Conservation (phyloP, 2,797 vertebrate species). For the Pterois miles region DNA sequence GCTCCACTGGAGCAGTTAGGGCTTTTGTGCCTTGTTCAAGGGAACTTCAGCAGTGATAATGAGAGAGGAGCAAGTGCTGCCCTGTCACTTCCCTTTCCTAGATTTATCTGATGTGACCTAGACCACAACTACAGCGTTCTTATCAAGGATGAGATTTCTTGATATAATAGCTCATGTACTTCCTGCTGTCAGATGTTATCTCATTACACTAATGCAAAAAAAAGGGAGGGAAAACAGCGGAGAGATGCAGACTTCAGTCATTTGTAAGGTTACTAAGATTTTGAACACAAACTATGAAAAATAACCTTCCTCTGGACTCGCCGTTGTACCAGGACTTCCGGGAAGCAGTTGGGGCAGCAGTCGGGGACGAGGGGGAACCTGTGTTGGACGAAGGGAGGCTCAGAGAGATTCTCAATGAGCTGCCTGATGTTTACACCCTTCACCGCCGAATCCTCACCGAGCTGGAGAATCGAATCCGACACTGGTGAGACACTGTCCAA, state of each 20-base stretch:
- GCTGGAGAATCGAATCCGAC: slow-evolving; percentile 87
- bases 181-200: slow-evolving; percentile 24
- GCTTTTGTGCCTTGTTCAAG: not conserved
- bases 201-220: not conserved
- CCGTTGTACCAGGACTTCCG: slow-evolving; percentile 85
- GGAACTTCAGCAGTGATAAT: not conserved
- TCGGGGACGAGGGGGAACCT: slow-evolving; percentile 80
- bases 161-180: slow-evolving; percentile 17
- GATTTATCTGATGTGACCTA: not conserved
- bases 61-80: not conserved
- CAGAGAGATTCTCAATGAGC: slow-evolving; percentile 87
- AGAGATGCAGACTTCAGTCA: not conserved
- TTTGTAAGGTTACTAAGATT: not conserved
- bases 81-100: slow-evolving; percentile 1
- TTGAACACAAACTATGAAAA: not conserved
- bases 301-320: not conserved
- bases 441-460: slow-evolving; percentile 89
- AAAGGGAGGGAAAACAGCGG: not conserved
- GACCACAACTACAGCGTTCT: not conserved
- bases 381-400: slow-evolving; percentile 85
- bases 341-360: slow-evolving; percentile 79
- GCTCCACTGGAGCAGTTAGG: not conserved
- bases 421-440: slow-evolving; percentile 89
- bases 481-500: slow-evolving; percentile 83
- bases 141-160: slow-evolving; percentile 20